These are phyloP conservation scores for Perizoma affinitatum DNA, from an alignment of 2,888 invertebrate genomes.

Conservation along the genomic window DNA sequence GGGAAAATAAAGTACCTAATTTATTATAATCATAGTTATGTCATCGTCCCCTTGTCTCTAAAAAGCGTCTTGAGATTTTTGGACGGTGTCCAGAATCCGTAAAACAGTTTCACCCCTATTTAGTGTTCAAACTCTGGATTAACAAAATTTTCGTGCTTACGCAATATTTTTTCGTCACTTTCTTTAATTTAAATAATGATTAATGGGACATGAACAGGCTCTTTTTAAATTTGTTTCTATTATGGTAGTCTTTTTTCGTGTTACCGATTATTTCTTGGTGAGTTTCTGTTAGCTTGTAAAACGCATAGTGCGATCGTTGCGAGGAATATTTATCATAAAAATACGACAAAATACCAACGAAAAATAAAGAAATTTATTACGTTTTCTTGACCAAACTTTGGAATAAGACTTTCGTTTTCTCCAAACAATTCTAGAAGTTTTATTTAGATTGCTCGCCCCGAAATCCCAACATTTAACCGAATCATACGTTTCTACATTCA, in stretches of 20 bases:
- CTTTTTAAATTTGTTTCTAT: too few species aligned
- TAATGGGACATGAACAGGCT: not conserved
- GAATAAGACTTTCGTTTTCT: conserved; percentile 3
- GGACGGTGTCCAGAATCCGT: conserved; percentile 26
- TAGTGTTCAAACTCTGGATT: conserved; percentile 8
- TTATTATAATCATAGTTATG: too few species aligned
- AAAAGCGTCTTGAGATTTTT: conserved; percentile 17
- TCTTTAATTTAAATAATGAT: not conserved
- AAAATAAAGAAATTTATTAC: too few species aligned
- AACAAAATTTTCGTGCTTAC: conserved; percentile 9
- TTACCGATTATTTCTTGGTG: too few species aligned
- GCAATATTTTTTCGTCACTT: not conserved
- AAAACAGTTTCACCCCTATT: conserved; percentile 5
- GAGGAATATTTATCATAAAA: too few species aligned
- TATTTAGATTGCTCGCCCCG: conserved; percentile 8
- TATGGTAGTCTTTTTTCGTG: too few species aligned
- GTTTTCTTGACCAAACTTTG: too few species aligned
- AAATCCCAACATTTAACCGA: conserved; percentile 16
- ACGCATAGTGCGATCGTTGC: too few species aligned
- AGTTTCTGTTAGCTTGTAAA: too few species aligned
- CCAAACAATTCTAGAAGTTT: conserved; percentile 13
- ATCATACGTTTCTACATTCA: conserved; percentile 15
- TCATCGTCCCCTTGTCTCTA: conserved; percentile 18
- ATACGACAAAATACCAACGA: too few species aligned
- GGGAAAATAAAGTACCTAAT: too few species aligned